These are phyloP conservation scores for Phrynosoma blainvillii DNA, from an alignment of 2,113 vertebrate species.

Conservation along the genomic window DNA sequence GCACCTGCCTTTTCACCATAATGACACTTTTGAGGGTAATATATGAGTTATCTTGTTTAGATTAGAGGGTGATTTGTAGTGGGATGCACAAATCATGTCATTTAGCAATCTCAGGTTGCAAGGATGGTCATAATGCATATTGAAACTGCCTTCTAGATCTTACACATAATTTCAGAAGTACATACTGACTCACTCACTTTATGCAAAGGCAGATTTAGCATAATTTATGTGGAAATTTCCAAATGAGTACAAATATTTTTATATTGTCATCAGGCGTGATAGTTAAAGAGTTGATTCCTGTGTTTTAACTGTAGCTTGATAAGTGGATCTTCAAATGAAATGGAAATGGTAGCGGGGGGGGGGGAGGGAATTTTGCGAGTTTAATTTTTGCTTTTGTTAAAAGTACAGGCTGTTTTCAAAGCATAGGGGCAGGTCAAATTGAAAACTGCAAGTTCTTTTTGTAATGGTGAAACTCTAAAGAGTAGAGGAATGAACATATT, in stretches of 20 bases:
- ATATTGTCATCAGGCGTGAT: background rate
- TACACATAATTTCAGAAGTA: background rate
- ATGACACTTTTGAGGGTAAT: slow-evolving; percentile 56
- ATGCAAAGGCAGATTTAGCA: slow-evolving; percentile 5
- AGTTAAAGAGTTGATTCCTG: background rate
- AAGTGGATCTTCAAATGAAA: background rate
- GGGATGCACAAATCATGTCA: background rate
- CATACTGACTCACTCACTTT: background rate
- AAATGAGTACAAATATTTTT: background rate
- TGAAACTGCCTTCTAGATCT: slow-evolving; percentile 8
- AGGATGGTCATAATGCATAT: background rate
- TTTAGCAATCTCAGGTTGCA: slow-evolving; percentile 14
- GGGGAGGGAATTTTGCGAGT: background rate
- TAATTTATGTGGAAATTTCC: background rate
- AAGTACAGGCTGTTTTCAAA: background rate
- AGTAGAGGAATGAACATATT: background rate
- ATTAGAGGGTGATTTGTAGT: slow-evolving; percentile 33
- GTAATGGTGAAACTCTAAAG: background rate
- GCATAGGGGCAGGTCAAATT: background rate
- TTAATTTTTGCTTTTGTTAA: background rate
- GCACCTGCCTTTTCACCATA: slow-evolving; percentile 60
- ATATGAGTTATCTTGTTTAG: slow-evolving; percentile 37
- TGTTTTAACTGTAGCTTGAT: background rate
- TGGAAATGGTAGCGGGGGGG: background rate
- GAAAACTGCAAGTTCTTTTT: background rate